A percentile compares a stretch with the other conserved stretches of the same genome.
Evolutionary conservation across 2,113 vertebrate species (phyloP).

Genomic region (Coreoperca whiteheadi): DNA sequence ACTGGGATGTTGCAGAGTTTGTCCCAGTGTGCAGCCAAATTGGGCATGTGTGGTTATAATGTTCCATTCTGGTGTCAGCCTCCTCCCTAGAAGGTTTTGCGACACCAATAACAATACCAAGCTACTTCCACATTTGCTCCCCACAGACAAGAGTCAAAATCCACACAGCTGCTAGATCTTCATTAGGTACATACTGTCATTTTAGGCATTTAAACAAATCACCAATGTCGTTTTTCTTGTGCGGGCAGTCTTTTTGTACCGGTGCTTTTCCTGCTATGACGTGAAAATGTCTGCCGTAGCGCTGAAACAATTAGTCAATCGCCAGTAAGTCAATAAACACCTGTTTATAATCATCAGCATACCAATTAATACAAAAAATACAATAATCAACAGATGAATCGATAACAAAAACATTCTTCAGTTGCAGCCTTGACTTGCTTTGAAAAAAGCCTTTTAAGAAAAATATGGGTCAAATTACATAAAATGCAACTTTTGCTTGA

Average conservation of each 20-base stretch:
- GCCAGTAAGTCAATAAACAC: not conserved
- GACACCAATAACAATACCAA: not conserved
- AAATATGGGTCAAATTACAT: not conserved
- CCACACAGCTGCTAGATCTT: not conserved
- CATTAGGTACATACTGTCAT: not conserved
- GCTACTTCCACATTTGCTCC: not conserved
- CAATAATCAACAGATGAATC: not conserved
- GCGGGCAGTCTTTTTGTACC: not conserved
- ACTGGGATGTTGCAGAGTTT: not conserved
- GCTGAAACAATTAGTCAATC: not conserved
- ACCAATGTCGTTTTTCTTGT: not conserved
- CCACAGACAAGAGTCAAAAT: not conserved
- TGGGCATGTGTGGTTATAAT: not conserved
- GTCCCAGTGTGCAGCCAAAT: not conserved
- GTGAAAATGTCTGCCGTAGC: not conserved
- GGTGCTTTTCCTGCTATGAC: not conserved
- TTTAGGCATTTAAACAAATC: not conserved
- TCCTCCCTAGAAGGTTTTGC: not conserved
- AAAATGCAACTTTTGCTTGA: too few species aligned
- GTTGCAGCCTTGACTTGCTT: not conserved
- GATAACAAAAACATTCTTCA: not conserved
- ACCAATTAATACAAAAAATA: not conserved
- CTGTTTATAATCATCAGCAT: not conserved
- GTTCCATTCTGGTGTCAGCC: not conserved
- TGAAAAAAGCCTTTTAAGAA: not conserved